Evolutionary conservation across 2,797 vertebrate species (phyloP).

Genomic region (Neosilurus hyrtlii): DNA sequence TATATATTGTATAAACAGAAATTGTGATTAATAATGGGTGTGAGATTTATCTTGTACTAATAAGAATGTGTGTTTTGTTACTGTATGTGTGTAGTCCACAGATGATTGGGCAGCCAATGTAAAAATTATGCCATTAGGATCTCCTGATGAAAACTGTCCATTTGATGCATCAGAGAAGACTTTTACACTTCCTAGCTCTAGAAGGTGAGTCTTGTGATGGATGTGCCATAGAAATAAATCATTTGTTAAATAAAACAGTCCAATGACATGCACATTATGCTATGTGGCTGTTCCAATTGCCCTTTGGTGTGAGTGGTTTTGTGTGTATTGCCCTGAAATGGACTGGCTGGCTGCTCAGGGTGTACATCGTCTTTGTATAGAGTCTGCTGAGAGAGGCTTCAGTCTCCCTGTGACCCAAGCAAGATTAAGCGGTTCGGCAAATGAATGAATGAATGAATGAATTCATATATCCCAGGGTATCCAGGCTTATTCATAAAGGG

Average conservation of each 20-base stretch:
- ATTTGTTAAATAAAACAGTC: too few species aligned
- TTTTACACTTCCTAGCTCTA: slow-evolving; percentile 68
- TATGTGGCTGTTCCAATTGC: too few species aligned
- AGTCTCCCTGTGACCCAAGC: too few species aligned
- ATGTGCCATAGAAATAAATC: neutral
- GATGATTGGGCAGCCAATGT: slow-evolving; percentile 79
- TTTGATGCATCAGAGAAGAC: slow-evolving; percentile 56
- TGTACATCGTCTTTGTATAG: too few species aligned
- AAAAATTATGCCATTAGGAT: slow-evolving; percentile 57
- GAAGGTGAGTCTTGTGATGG: slow-evolving; percentile 69
- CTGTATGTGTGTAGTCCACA: slow-evolving; percentile 65
- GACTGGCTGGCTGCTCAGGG: too few species aligned
- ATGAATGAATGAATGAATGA: too few species aligned
- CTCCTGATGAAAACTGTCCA: slow-evolving; percentile 63
- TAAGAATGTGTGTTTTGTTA: neutral
- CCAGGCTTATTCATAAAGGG: neutral
- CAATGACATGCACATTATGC: too few species aligned
- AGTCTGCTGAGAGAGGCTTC: too few species aligned
- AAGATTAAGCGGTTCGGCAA: too few species aligned
- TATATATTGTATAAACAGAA: neutral
- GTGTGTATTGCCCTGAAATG: too few species aligned
- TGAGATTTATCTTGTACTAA: slow-evolving; percentile 10
- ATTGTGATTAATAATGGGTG: neutral
- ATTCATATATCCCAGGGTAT: neutral
- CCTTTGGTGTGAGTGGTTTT: too few species aligned